These are phyloP conservation scores for Artemisiospiza belli DNA, from an alignment of 2,113 vertebrate species.

Conservation along the genomic window DNA sequence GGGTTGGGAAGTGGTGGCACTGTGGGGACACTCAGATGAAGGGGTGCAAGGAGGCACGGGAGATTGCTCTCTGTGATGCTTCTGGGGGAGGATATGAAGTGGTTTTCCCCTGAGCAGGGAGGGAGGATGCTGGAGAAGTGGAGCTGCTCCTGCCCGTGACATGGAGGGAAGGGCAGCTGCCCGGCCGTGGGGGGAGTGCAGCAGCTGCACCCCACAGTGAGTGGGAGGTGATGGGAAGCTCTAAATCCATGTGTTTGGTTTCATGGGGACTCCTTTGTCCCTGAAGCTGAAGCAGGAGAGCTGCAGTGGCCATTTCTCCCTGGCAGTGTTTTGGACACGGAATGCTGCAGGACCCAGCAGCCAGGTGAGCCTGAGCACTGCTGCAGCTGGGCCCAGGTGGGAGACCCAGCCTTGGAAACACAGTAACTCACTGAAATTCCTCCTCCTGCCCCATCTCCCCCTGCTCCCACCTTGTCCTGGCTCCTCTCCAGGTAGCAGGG, in stretches of 20 bases:
- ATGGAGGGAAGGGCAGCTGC: not conserved
- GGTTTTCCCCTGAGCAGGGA: not conserved
- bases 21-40: rapidly evolving
- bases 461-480: not conserved
- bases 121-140: not conserved
- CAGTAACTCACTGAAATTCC: not conserved
- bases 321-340: not conserved
- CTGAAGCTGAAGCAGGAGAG: not conserved
- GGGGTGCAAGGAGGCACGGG: not conserved
- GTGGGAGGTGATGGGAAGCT: not conserved
- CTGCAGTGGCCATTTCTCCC: not conserved
- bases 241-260: rapidly evolving
- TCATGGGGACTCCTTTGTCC: not conserved
- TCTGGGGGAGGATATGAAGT: rapidly evolving
- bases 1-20: not conserved
- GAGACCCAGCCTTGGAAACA: not conserved
- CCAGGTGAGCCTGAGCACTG: not conserved
- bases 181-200: rapidly evolving
- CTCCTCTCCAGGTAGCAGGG: not conserved
- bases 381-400: not conserved
- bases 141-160: not conserved
- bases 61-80: rapidly evolving
- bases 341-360: not conserved
- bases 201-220: not conserved
- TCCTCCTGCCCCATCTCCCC: not conserved